phyloP scores from a whole-genome alignment of 2,888 invertebrate genomes.

The Hyposoter dolosus region DNA sequence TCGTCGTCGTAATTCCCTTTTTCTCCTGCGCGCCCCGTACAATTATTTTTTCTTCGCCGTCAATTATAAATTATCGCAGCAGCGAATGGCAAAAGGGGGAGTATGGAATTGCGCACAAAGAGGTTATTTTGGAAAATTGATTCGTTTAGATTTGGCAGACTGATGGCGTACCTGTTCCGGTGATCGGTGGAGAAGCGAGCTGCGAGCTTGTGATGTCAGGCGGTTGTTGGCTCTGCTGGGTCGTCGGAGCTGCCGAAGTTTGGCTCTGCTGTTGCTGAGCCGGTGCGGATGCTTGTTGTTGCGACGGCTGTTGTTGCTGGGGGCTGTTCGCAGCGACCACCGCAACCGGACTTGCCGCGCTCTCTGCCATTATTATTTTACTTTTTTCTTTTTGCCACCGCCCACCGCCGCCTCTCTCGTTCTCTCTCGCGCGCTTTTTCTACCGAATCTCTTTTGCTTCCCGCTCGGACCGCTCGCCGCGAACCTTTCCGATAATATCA shows the following conservation, averaged over 20 bases:
- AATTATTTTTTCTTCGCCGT: background rate
- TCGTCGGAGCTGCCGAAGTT: slow-evolving; percentile 57
- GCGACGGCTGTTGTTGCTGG: slow-evolving; percentile 78
- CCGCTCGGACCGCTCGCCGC: slow-evolving; percentile 3
- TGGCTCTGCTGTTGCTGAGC: slow-evolving; percentile 75
- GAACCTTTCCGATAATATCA: slow-evolving; percentile 38
- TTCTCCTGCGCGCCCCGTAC: background rate
- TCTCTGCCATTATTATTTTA: slow-evolving; percentile 81
- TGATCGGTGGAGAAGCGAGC: slow-evolving; percentile 83
- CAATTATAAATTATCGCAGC: too few species aligned
- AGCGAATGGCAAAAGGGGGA: too few species aligned
- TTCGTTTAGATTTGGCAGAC: too few species aligned
- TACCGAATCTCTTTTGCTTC: slow-evolving; percentile 1
- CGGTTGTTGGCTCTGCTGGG: slow-evolving; percentile 76
- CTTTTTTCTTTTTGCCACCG: slow-evolving; percentile 7
- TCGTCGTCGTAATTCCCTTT: background rate
- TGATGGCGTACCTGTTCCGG: slow-evolving; percentile 83
- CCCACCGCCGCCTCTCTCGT: background rate
- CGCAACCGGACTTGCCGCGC: slow-evolving; percentile 80
- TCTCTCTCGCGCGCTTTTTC: background rate
- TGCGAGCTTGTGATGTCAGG: slow-evolving; percentile 84
- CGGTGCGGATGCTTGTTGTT: slow-evolving; percentile 73
- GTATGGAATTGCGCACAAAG: too few species aligned
- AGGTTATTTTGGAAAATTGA: too few species aligned
- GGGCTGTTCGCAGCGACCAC: slow-evolving; percentile 80